Conservation (phyloP, 2,113 vertebrate genomes). For the Rostratula benghalensis region DNA sequence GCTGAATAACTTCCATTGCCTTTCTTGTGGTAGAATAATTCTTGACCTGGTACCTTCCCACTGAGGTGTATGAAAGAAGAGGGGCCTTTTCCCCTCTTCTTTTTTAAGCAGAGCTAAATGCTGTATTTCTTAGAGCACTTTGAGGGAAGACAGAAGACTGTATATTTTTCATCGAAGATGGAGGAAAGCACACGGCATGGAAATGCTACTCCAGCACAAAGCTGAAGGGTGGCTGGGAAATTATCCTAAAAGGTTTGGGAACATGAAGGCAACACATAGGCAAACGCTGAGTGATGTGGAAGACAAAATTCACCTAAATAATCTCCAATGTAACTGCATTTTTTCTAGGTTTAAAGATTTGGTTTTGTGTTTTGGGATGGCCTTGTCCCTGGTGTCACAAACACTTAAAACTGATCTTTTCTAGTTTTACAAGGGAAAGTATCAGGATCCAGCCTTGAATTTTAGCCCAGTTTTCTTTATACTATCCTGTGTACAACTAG, state of each 20-base stretch:
- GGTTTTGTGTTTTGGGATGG: neutral
- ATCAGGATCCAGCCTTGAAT: neutral
- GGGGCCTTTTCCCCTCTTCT: neutral
- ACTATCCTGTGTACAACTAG: neutral
- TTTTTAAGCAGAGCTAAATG: neutral
- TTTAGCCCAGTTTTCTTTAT: neutral
- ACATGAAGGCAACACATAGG: neutral
- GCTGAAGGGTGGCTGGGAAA: neutral
- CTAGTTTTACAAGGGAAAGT: neutral
- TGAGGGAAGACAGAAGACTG: neutral
- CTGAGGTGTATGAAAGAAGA: neutral
- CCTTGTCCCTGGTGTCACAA: neutral
- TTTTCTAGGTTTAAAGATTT: neutral
- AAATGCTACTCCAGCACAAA: neutral
- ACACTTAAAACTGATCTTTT: neutral
- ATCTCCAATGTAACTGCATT: neutral
- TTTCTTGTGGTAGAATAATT: neutral
- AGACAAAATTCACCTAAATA: neutral
- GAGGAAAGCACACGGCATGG: neutral
- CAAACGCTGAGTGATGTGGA: neutral
- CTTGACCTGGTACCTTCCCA: neutral
- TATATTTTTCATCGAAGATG: neutral
- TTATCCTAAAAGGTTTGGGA: neutral
- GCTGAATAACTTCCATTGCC: neutral
- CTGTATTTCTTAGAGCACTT: neutral